A percentile compares a stretch with the other conserved stretches of the same genome.
Conservation (phyloP, 2,113 vertebrate genomes). For the Aspiorhynchus laticeps region DNA sequence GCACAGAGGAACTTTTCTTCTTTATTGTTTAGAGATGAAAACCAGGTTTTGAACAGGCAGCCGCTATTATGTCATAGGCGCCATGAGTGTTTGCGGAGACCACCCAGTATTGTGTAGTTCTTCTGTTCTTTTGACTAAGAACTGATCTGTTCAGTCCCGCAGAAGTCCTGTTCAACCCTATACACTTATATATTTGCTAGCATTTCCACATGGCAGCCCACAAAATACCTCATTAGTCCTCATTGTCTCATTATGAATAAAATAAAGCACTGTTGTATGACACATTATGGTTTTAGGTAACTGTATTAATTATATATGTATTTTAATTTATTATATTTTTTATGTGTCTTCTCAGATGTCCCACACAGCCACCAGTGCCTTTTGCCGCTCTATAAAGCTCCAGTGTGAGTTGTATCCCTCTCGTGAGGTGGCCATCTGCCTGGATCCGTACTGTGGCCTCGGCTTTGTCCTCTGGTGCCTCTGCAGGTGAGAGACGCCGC, state of each 20-base stretch:
- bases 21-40: conserved; percentile 10
- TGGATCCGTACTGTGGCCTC: conserved; percentile 98
- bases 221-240: neutral
- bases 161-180: neutral
- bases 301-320: conserved; percentile 57
- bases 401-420: conserved; percentile 99
- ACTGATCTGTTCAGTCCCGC: neutral
- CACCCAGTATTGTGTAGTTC: conserved; percentile 23
- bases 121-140: conserved; percentile 9
- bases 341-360: conserved; percentile 84
- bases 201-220: neutral
- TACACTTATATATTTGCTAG: neutral
- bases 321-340: conserved; percentile 19
- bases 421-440: conserved; percentile 96
- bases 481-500: conserved; percentile 84
- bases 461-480: conserved; percentile 99
- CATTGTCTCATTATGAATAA: neutral
- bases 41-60: neutral
- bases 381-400: conserved; percentile 99
- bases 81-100: neutral
- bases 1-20: neutral
- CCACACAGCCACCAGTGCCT: conserved; percentile 98
- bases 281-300: conserved; percentile 66
- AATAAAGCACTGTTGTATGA: neutral
- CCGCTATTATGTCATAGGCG: neutral